Evolutionary conservation across 2,888 invertebrate genomes (phyloP).

Genomic region (Thera britannica): DNA sequence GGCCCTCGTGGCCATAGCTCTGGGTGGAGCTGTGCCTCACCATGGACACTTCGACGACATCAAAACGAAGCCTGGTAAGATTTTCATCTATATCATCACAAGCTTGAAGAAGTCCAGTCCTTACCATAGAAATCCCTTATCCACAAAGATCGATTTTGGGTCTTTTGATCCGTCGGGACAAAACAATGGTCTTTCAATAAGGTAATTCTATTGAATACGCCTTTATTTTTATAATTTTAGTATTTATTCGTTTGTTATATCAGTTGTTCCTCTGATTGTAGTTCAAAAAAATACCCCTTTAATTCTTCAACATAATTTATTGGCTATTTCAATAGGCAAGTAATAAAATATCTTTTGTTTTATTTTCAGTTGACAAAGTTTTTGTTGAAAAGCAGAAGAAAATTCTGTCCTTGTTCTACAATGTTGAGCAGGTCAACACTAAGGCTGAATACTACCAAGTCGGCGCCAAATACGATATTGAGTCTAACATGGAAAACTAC

Average conservation of each 20-base stretch:
- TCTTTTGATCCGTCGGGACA: no score
- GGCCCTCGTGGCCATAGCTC: slow-evolving; percentile 67
- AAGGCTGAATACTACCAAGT: slow-evolving; percentile 67
- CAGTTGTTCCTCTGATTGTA: no score
- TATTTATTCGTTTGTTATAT: slow-evolving; percentile 15
- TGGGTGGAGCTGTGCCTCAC: slow-evolving; percentile 57
- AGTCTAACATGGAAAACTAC: slow-evolving; percentile 69
- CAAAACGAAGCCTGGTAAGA: slow-evolving; percentile 55
- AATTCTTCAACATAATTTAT: no score
- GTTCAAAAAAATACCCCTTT: no score
- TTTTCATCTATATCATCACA: background rate
- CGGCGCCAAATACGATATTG: slow-evolving; percentile 65
- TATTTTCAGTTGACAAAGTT: slow-evolving; percentile 49
- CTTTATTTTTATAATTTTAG: background rate
- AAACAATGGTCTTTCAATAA: no score
- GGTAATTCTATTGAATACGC: no score
- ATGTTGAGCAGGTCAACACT: slow-evolving; percentile 64
- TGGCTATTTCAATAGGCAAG: no score
- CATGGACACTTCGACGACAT: slow-evolving; percentile 40
- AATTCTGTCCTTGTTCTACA: slow-evolving; percentile 74
- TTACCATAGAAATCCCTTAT: no score
- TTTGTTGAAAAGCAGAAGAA: slow-evolving; percentile 68
- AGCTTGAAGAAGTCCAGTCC: no score
- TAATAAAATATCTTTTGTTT: no score
- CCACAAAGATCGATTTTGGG: no score